Evolutionary conservation across 92 coral and sea anemone genomes (phyloP), one percentile per base, ranked within the genome.

Genomic region (Bergia sp.): DNA sequence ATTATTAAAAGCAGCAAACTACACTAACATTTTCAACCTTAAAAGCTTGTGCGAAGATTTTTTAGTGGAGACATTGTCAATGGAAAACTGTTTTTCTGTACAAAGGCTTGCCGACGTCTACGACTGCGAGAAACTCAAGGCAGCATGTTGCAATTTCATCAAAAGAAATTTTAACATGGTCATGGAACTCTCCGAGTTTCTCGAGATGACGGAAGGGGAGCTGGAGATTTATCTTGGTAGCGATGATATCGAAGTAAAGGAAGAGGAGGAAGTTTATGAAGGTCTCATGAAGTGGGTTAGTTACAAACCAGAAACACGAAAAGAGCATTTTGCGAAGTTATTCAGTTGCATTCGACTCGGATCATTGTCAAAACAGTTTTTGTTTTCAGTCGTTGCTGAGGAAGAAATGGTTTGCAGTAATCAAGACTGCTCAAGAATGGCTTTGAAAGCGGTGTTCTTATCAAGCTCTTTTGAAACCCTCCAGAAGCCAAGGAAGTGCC

Each of bases 1-100:
- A 67, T 29, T 83, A n/a, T 29, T 83, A 37, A 67, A 83, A 67
- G 87, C 64, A 40, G 87, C 87, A n/a, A 83, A 83, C 49, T 83
- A 83, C 87, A 83, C 87, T 5, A 43, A 69, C 12, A 3, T 83
- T 43, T 43, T 23, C 15, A 23, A 44, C 47, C 78, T 83, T 67
- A 21, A 83, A 11, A 67, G 57, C 61, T 18, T 83, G 58, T 83
- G 87, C 67, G 87, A 84, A 15, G 43, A 45, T 13, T 84, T 84
- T 40, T 36, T 84, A 15, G 2, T 23, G 29, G 87, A 84, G 6
- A 71, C 64, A 42, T 71, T 84, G 66, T 69, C 87, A 37, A 15
- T 84, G 41, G 8, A 69, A 73, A 44, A 47, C 58, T 84, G 87
- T 69, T 47, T 84, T 20, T 8, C 79, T 69, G 36, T 84, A 13